Conservation (phyloP, 2,888 invertebrate species). For the Bibio marci region DNA sequence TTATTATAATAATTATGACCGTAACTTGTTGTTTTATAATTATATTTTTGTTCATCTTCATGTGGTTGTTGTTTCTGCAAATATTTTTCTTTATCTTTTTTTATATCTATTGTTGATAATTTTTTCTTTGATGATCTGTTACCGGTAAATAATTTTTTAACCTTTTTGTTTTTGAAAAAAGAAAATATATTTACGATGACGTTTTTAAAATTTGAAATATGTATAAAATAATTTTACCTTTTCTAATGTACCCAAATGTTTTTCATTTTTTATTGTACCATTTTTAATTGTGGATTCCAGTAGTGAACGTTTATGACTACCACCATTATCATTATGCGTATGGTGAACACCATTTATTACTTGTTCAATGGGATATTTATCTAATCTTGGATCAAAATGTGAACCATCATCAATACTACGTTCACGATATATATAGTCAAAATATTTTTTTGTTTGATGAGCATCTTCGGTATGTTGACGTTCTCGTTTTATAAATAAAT, state of each 20-base stretch:
- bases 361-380: slow-evolving; percentile 34
- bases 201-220: slow-evolving; percentile 2
- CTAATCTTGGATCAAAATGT: slow-evolving; percentile 43
- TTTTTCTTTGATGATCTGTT: slow-evolving; percentile 37
- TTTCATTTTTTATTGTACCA: slow-evolving; percentile 30
- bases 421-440: slow-evolving; percentile 35
- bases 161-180: too few species aligned
- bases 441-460: slow-evolving; percentile 29
- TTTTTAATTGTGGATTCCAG: slow-evolving; percentile 8
- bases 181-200: too few species aligned
- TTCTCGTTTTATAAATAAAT: slow-evolving; percentile 54
- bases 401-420: slow-evolving; percentile 49
- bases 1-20: too few species aligned
- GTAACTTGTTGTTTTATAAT: too few species aligned
- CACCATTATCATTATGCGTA: slow-evolving; percentile 12
- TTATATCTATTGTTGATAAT: background rate
- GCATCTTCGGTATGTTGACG: slow-evolving; percentile 51
- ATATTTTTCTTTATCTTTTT: too few species aligned
- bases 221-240: slow-evolving; percentile 33
- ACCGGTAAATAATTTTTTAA: slow-evolving; percentile 53
- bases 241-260: slow-evolving; percentile 53
- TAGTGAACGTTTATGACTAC: slow-evolving; percentile 18
- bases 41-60: too few species aligned
- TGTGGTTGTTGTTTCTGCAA: too few species aligned
- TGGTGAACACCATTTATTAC: slow-evolving; percentile 18